phyloP scores from a whole-genome alignment of 2,113 vertebrate species.

The Hippoglossus stenolepis region DNA sequence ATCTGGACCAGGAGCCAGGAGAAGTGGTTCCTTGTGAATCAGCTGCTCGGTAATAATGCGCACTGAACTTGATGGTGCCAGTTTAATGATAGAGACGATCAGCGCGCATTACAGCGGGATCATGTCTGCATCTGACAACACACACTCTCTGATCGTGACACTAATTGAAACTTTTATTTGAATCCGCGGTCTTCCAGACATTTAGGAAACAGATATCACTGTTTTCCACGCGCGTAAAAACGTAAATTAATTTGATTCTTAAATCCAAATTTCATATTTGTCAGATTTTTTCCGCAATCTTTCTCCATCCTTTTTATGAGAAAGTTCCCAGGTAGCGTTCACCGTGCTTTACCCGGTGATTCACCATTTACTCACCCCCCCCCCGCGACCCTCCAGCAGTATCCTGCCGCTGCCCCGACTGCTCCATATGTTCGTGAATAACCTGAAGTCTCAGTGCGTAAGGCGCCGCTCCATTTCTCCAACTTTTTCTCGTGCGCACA shows the following conservation, averaged over 20 bases:
- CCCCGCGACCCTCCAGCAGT: conserved; percentile 41
- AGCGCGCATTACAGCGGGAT: conserved; percentile 24
- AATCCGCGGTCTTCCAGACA: background rate
- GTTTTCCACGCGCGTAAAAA: background rate
- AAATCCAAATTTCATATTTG: background rate
- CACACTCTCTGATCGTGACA: conserved; percentile 17
- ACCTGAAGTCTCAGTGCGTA: conserved; percentile 49
- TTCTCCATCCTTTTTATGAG: background rate
- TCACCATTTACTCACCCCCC: conserved; percentile 7
- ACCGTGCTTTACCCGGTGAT: conserved; percentile 40
- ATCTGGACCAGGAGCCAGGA: conserved; percentile 12
- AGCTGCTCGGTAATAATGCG: conserved; percentile 45
- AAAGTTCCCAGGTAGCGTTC: conserved; percentile 67
- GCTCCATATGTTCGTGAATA: conserved; percentile 65
- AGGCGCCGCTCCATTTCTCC: conserved; percentile 38
- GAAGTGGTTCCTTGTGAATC: conserved; percentile 39
- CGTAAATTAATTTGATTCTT: background rate
- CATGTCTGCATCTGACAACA: conserved; percentile 53
- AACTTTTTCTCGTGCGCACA: conserved; percentile 55
- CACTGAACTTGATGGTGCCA: conserved; percentile 61
- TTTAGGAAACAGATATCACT: background rate
- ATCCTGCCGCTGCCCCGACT: conserved; percentile 43
- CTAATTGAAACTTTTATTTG: conserved; percentile 66
- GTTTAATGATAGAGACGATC: conserved; percentile 37
- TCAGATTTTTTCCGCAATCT: background rate